Conservation (phyloP, 1,140 invertebrate species). For the Megathymus violae region DNA sequence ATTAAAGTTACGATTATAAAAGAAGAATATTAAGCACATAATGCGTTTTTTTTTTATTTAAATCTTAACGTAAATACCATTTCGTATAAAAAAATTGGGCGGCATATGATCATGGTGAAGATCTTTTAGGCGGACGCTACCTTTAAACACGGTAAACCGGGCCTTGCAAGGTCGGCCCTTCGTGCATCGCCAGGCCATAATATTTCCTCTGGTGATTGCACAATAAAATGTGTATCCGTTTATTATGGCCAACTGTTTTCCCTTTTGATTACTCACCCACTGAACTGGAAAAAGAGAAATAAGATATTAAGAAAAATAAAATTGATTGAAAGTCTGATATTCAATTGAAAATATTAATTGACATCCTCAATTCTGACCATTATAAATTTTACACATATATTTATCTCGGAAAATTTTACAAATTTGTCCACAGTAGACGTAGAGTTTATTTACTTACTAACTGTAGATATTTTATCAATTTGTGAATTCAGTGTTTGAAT, state of each 20-base stretch:
- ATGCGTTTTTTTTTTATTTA: neutral
- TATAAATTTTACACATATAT: too few relatives aligned
- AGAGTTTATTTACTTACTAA: too few relatives aligned
- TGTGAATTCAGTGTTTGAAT: too few relatives aligned
- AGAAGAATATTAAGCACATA: too few relatives aligned
- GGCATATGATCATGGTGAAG: slow-evolving; percentile 19
- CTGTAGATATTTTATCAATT: too few relatives aligned
- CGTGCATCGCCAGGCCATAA: slow-evolving; percentile 24
- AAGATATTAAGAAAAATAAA: neutral
- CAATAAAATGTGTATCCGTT: slow-evolving; percentile 43
- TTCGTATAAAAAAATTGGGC: slow-evolving; percentile 10
- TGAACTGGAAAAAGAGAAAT: slow-evolving; percentile 42
- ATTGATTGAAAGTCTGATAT: too few relatives aligned
- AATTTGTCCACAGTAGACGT: too few relatives aligned
- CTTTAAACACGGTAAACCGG: slow-evolving; percentile 14
- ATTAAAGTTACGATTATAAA: too few relatives aligned
- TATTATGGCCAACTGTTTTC: slow-evolving; percentile 30
- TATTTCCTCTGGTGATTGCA: slow-evolving; percentile 4
- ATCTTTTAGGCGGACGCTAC: neutral
- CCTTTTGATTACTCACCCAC: slow-evolving; percentile 39
- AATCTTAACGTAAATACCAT: slow-evolving; percentile 22
- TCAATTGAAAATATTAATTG: too few relatives aligned
- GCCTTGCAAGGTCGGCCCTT: slow-evolving; percentile 23
- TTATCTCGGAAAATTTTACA: too few relatives aligned
- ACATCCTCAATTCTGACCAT: too few relatives aligned